phyloP scores from a whole-genome alignment of 1,140 invertebrate genomes.

The Dendroctonus ponderosae region DNA sequence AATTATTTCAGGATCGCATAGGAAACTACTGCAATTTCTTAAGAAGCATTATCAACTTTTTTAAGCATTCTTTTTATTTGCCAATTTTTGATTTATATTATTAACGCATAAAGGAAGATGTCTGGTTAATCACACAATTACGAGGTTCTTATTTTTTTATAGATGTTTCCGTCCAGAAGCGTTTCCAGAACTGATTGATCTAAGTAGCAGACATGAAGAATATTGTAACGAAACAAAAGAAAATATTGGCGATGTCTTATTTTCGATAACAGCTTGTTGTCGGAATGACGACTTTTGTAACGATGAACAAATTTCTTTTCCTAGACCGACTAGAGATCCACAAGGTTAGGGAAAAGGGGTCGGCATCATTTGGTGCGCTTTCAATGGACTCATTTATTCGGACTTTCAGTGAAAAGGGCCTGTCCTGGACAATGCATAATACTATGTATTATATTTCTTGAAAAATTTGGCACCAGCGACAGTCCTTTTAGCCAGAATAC shows the following conservation, averaged over 20 bases:
- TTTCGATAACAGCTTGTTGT: constrained; percentile 39
- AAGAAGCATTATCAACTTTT: too few species aligned
- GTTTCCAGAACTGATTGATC: constrained; percentile 35
- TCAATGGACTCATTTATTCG: constrained; percentile 5
- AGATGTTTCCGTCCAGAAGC: constrained; percentile 41
- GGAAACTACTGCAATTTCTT: too few species aligned
- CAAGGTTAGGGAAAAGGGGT: constrained; percentile 32
- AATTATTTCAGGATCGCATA: too few species aligned
- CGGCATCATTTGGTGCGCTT: constrained; percentile 8
- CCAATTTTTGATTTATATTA: too few species aligned
- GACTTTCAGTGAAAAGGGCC: too few species aligned
- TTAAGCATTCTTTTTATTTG: too few species aligned
- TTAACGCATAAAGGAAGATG: too few species aligned
- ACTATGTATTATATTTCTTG: too few species aligned
- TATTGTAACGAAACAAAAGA: constrained; percentile 40
- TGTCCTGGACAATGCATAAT: too few species aligned
- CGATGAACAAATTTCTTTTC: constrained; percentile 17
- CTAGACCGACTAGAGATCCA: constrained; percentile 1
- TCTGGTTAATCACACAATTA: too few species aligned
- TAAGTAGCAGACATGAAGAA: constrained; percentile 28
- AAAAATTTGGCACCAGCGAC: too few species aligned
- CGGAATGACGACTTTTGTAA: constrained; percentile 44
- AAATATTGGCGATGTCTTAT: constrained; percentile 30
- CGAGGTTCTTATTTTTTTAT: constrained; percentile 34
- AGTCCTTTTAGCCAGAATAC: neutral